A percentile compares a stretch with the other conserved stretches of the same genome.
Conservation (phyloP, 1,140 invertebrate species). For the Melitaea cinxia region DNA sequence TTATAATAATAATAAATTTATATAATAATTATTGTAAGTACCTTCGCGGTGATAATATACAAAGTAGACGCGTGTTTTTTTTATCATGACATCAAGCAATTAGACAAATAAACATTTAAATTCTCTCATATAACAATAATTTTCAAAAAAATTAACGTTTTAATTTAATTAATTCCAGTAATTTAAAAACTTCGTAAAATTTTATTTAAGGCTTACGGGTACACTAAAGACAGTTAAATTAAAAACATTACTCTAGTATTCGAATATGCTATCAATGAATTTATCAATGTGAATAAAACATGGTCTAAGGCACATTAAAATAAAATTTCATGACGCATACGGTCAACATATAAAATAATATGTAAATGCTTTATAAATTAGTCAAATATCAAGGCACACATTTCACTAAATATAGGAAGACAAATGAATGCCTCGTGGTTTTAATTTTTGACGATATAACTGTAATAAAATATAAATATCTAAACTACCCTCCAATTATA, state of each 20-base stretch:
- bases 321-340: neutral
- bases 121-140: neutral
- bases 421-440: constrained; percentile 10
- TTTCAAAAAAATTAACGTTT: neutral
- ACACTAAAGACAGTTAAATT: too few relatives aligned
- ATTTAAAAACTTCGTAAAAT: too few relatives aligned
- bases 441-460: neutral
- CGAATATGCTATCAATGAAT: neutral
- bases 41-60: neutral
- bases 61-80: neutral
- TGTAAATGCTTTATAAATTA: neutral
- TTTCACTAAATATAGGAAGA: constrained; percentile 9
- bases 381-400: constrained; percentile 10
- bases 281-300: neutral
- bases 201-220: too few relatives aligned
- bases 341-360: neutral
- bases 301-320: neutral
- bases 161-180: too few relatives aligned
- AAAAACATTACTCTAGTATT: too few relatives aligned
- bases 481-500: neutral
- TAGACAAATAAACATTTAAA: neutral
- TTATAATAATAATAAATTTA: neutral
- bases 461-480: too few relatives aligned
- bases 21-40: neutral
- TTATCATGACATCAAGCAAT: neutral